Evolutionary conservation across 2,888 invertebrate genomes (phyloP).

Genomic region (Ryuthela nishihirai): DNA sequence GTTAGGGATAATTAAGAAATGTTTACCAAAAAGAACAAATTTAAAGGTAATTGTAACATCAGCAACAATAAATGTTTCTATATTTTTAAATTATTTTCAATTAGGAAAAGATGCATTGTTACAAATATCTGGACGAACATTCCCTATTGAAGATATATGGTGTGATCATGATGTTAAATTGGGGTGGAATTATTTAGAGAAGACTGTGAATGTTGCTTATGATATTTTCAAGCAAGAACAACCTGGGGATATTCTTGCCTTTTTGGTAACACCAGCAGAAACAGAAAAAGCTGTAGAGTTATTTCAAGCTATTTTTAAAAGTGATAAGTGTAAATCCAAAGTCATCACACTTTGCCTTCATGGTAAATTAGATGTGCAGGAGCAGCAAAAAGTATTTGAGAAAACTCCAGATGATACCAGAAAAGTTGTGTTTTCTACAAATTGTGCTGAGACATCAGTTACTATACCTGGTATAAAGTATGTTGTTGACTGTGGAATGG

Average conservation of each 20-base stretch:
- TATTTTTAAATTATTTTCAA: slow-evolving; percentile 48
- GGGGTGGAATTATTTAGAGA: slow-evolving; percentile 38
- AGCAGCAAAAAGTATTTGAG: slow-evolving; percentile 48
- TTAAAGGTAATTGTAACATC: slow-evolving; percentile 50
- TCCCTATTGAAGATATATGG: slow-evolving; percentile 49
- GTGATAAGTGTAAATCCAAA: slow-evolving; percentile 27
- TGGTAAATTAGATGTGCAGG: slow-evolving; percentile 47
- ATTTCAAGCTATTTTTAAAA: slow-evolving; percentile 4
- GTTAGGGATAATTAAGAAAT: slow-evolving; percentile 49
- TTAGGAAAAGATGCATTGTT: slow-evolving; percentile 44
- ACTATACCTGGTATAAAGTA: slow-evolving; percentile 51
- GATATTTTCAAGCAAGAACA: slow-evolving; percentile 44
- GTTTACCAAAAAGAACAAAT: slow-evolving; percentile 44
- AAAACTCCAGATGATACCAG: slow-evolving; percentile 33
- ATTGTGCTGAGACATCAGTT: slow-evolving; percentile 52
- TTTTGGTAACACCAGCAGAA: slow-evolving; percentile 45
- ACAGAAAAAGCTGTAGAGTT: slow-evolving; percentile 45
- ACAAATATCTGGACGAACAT: slow-evolving; percentile 48
- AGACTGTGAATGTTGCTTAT: slow-evolving; percentile 46
- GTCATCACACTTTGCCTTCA: slow-evolving; percentile 18
- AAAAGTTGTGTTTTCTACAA: slow-evolving; percentile 52
- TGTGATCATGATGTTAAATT: slow-evolving; percentile 40
- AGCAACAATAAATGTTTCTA: slow-evolving; percentile 50
- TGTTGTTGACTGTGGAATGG: slow-evolving; percentile 51
- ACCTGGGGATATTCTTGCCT: slow-evolving; percentile 46